Evolutionary conservation across 2,113 vertebrate species (phyloP).

Genomic region (Arenaria interpres): DNA sequence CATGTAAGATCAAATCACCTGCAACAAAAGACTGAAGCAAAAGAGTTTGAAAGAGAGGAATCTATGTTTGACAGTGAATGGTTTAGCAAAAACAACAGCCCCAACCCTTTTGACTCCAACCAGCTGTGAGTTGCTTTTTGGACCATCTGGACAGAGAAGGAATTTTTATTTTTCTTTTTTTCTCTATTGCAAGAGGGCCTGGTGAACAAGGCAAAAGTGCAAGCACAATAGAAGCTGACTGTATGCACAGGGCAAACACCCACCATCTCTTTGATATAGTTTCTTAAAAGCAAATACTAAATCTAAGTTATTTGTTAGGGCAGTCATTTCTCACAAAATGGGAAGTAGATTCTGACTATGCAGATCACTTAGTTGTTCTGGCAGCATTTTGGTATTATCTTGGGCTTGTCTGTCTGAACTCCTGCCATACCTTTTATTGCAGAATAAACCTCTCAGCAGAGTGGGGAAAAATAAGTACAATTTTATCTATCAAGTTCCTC

Average conservation of each 20-base stretch:
- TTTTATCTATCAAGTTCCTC: constrained; percentile 10
- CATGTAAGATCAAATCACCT: background rate
- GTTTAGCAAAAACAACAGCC: background rate
- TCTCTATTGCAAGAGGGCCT: background rate
- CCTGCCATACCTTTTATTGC: background rate
- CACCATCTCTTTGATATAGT: background rate
- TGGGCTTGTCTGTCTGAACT: background rate
- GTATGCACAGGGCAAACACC: background rate
- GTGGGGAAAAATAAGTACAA: background rate
- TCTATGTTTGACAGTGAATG: background rate
- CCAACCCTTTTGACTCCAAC: background rate
- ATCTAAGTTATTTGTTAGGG: background rate
- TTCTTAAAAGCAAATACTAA: constrained; percentile 11
- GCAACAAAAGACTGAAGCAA: background rate
- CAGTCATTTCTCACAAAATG: background rate
- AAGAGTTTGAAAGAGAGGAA: background rate
- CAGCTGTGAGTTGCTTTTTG: constrained; percentile 9
- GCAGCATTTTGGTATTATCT: background rate
- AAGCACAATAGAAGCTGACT: background rate
- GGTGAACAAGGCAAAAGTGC: background rate
- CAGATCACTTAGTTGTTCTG: background rate
- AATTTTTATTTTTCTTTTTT: background rate
- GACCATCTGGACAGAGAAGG: background rate
- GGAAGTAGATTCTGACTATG: background rate
- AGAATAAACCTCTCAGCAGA: background rate